Conservation (phyloP, 1,140 invertebrate species). For the Dryas iulia region DNA sequence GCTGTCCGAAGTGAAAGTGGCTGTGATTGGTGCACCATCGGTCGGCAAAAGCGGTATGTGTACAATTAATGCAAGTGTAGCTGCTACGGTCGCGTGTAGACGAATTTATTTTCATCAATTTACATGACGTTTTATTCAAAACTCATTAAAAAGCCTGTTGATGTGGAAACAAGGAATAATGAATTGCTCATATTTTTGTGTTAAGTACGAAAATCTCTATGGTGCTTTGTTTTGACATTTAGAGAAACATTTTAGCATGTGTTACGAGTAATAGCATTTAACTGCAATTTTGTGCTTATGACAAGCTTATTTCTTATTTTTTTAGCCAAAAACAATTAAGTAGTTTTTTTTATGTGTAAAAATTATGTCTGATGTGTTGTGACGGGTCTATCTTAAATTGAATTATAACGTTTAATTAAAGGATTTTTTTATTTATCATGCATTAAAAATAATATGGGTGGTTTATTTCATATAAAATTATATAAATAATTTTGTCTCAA, state of each 20-base stretch:
- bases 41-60: conserved; percentile 94
- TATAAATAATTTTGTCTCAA: background rate
- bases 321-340: too few species aligned
- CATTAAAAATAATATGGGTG: background rate
- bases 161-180: background rate
- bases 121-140: background rate
- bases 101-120: conserved; percentile 8
- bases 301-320: too few species aligned
- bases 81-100: background rate
- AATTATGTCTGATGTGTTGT: too few species aligned
- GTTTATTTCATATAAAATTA: background rate
- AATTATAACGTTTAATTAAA: too few species aligned
- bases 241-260: background rate
- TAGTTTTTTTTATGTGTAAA: too few species aligned
- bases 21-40: conserved; percentile 90
- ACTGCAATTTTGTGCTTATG: background rate
- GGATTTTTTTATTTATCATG: background rate
- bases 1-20: conserved; percentile 92
- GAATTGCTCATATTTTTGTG: background rate
- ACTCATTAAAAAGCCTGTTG: background rate
- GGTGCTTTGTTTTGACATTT: background rate
- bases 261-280: background rate
- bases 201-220: background rate
- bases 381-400: too few species aligned
- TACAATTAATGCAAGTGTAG: conserved; percentile 8